phyloP scores from a whole-genome alignment of 92 coral and sea anemone genomes.

The Phenganax marumi region DNA sequence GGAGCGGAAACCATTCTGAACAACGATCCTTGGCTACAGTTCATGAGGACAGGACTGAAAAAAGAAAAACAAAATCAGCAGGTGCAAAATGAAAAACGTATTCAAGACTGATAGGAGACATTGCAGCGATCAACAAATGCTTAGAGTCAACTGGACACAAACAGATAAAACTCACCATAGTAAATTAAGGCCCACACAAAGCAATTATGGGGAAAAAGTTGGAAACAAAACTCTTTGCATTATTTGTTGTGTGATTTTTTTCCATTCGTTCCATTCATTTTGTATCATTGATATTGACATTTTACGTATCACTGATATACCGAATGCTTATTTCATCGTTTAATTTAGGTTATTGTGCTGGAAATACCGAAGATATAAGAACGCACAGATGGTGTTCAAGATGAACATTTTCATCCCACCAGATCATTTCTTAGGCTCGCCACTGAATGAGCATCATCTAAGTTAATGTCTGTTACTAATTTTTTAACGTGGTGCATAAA shows the following conservation, averaged over 20 bases:
- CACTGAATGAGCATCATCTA: too few relatives aligned
- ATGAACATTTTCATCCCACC: neutral
- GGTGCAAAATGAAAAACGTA: neutral
- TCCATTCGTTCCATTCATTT: neutral
- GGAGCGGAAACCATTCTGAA: neutral
- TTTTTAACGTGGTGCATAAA: too few relatives aligned
- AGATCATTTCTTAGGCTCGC: too few relatives aligned
- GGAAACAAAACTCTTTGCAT: neutral
- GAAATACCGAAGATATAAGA: slow-evolving; percentile 18
- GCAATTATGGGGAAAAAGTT: too few relatives aligned
- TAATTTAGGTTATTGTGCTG: neutral
- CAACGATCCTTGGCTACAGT: neutral
- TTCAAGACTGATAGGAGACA: neutral
- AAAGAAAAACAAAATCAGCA: slow-evolving; percentile 29
- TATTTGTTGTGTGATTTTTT: too few relatives aligned
- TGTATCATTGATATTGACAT: neutral
- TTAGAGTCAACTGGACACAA: too few relatives aligned
- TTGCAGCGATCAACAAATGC: neutral
- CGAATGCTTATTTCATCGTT: too few relatives aligned
- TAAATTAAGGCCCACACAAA: too few relatives aligned
- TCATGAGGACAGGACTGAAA: neutral
- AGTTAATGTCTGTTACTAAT: too few relatives aligned
- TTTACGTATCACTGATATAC: neutral
- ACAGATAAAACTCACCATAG: too few relatives aligned
- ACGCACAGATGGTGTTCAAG: slow-evolving; percentile 45